Evolutionary conservation across 2,113 vertebrate species (phyloP).

Genomic region (Chaetorhynchus papuensis): DNA sequence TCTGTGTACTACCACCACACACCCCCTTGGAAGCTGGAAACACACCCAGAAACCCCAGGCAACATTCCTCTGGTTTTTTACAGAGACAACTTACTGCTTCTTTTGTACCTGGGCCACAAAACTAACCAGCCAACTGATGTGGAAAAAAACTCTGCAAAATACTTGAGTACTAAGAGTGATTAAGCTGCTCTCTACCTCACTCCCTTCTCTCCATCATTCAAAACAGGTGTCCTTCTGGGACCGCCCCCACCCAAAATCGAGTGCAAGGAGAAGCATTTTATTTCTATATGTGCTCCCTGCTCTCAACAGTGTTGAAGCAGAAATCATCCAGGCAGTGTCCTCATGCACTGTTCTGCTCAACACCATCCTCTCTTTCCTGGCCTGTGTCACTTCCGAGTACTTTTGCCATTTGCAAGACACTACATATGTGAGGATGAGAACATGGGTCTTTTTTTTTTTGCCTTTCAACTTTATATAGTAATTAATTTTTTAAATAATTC

Average conservation of each 20-base stretch:
- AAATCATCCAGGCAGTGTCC: not conserved
- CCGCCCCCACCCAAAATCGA: rapidly evolving
- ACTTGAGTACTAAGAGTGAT: not conserved
- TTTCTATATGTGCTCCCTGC: not conserved
- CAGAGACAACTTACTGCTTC: not conserved
- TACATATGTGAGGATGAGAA: not conserved
- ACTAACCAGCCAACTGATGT: not conserved
- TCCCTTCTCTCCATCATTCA: not conserved
- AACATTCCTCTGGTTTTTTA: not conserved
- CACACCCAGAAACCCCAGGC: not conserved
- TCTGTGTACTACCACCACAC: not conserved
- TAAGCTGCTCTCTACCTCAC: not conserved
- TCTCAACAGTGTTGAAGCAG: not conserved
- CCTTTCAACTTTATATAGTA: not conserved
- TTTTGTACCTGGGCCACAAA: not conserved
- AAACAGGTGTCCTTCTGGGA: not conserved
- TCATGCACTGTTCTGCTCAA: not conserved
- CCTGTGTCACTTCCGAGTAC: no score
- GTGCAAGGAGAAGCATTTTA: not conserved
- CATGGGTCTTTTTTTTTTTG: rapidly evolving
- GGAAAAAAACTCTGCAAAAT: not conserved
- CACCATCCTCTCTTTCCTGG: not conserved
- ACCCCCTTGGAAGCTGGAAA: not conserved
- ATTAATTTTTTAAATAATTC: not conserved
- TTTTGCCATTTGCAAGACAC: not conserved